Percentiles rank a stretch among this genome's conserved stretches.
Evolutionary conservation across 2,797 vertebrate genomes (phyloP).

Genomic region (Neopelma chrysocephalum): DNA sequence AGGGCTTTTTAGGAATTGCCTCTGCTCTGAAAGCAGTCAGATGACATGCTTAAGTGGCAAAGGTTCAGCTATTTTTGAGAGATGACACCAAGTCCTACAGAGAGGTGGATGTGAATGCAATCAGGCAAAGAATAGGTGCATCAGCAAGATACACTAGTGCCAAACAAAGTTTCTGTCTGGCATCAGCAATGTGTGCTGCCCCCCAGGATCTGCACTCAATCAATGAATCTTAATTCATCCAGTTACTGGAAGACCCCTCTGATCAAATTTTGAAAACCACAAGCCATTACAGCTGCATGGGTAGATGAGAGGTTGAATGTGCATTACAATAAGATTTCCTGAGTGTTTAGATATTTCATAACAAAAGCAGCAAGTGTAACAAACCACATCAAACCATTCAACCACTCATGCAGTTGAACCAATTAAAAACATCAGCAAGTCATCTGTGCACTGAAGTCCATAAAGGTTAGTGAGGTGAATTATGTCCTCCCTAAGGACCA

Average conservation of each 20-base stretch:
- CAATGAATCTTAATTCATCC: not conserved
- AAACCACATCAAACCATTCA: slow-evolving; percentile 44
- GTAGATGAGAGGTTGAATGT: not conserved
- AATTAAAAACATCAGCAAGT: slow-evolving; percentile 39
- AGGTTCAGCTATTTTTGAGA: slow-evolving; percentile 8
- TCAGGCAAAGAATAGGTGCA: not conserved
- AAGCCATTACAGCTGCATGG: not conserved
- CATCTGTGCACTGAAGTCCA: not conserved
- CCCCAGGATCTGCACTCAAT: not conserved
- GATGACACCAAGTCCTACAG: not conserved
- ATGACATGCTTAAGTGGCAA: not conserved
- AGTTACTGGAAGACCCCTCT: not conserved
- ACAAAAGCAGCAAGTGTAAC: slow-evolving; percentile 37
- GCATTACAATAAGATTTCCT: slow-evolving; percentile 7
- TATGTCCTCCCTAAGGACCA: not conserved
- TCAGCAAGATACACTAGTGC: not conserved
- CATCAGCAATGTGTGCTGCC: not conserved
- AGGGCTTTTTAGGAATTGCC: not conserved
- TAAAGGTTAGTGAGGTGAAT: not conserved
- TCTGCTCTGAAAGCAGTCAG: not conserved
- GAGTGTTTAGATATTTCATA: slow-evolving; percentile 18
- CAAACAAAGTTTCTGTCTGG: not conserved
- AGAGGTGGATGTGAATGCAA: not conserved
- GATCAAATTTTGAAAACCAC: slow-evolving; percentile 10
- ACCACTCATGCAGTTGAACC: not conserved